phyloP scores from a whole-genome alignment of 2,113 vertebrate species.

The Oreocharis arfaki region DNA sequence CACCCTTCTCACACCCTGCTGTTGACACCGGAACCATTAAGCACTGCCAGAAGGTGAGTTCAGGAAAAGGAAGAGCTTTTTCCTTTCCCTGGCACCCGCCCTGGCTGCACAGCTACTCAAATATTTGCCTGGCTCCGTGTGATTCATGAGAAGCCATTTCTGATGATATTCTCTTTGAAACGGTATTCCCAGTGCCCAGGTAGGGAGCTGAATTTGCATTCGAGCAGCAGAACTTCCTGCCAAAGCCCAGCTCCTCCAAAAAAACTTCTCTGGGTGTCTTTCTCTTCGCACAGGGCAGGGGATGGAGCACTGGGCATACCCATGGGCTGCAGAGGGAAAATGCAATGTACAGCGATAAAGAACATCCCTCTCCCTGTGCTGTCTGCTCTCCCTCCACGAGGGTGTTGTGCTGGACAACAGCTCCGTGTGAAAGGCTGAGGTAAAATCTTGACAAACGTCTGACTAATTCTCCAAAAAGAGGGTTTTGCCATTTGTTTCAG shows the following conservation, averaged over 20 bases:
- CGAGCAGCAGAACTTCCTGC: not conserved
- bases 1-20: not conserved
- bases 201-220: not conserved
- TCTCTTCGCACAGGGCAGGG: not conserved
- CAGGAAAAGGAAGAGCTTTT: not conserved
- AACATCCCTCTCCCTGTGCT: not conserved
- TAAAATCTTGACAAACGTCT: not conserved
- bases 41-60: constrained; percentile 24
- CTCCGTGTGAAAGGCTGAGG: not conserved
- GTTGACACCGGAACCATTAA: constrained; percentile 25
- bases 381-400: not conserved
- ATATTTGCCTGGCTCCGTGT: constrained; percentile 67
- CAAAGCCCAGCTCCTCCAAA: not conserved
- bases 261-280: not conserved
- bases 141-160: constrained; percentile 48
- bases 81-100: not conserved
- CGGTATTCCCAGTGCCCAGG: not conserved
- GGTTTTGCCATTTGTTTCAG: not conserved
- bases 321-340: not conserved
- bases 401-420: not conserved
- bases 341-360: not conserved
- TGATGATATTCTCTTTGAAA: constrained; percentile 10
- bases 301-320: not conserved
- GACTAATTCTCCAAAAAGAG: not conserved
- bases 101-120: constrained; percentile 43